These are phyloP conservation scores for Probaryconus sp. DNA, from an alignment of 1,140 invertebrate genomes.

Conservation along the genomic window DNA sequence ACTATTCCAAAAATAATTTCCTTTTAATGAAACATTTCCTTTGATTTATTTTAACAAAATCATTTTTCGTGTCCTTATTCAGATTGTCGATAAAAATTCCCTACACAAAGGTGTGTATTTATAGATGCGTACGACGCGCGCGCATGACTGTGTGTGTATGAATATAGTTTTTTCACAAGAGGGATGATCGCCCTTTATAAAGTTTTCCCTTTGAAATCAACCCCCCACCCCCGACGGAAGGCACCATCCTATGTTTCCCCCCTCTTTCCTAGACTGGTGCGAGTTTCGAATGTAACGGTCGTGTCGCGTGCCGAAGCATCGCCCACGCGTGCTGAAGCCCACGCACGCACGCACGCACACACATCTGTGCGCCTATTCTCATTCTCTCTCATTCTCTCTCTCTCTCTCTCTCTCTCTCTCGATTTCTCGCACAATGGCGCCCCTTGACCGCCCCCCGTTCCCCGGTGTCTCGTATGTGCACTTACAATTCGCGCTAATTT, in stretches of 20 bases:
- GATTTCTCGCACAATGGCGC: constrained; percentile 12
- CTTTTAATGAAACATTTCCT: too few relatives aligned
- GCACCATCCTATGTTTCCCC: constrained; percentile 33
- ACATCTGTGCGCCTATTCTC: constrained; percentile 35
- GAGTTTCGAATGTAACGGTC: constrained; percentile 77
- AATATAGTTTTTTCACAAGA: constrained; percentile 21
- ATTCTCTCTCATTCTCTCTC: constrained; percentile 20
- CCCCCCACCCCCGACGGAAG: constrained; percentile 49
- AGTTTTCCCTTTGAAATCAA: constrained; percentile 69
- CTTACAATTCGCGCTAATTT: constrained; percentile 53
- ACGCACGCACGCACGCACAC: constrained; percentile 56
- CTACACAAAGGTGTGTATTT: constrained; percentile 22
- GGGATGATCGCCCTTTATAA: constrained; percentile 54
- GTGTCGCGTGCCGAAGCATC: constrained; percentile 78
- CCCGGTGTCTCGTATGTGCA: constrained; percentile 26
- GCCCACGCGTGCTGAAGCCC: constrained; percentile 76
- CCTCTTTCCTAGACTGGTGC: constrained; percentile 49
- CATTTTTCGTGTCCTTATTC: background rate
- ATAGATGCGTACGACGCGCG: background rate
- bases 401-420: constrained; percentile 1
- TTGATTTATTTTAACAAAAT: too few relatives aligned
- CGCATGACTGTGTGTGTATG: constrained; percentile 19
- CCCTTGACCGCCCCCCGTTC: background rate
- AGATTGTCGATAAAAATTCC: constrained; percentile 29
- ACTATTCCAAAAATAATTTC: too few relatives aligned